phyloP scores from a whole-genome alignment of 2,113 vertebrate species.

The Lucifuga dentata region DNA sequence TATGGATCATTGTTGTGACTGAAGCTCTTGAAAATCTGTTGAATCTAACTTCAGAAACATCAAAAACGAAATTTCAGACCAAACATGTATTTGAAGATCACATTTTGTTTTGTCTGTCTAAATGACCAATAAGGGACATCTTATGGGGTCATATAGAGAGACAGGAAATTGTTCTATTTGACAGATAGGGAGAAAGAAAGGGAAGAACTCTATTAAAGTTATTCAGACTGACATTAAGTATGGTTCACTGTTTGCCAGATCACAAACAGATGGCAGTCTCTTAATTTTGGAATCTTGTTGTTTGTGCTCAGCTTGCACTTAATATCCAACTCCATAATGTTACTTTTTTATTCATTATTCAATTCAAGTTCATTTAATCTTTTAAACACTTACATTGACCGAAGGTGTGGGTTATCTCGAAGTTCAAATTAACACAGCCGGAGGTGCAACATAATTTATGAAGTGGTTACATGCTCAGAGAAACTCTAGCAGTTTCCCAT shows the following conservation, averaged over 20 bases:
- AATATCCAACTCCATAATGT: slow-evolving; percentile 42
- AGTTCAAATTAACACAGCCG: background rate
- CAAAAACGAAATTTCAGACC: too few relatives aligned
- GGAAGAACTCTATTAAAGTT: slow-evolving; percentile 37
- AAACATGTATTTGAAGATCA: too few relatives aligned
- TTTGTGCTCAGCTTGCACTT: slow-evolving; percentile 41
- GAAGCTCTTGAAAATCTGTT: too few relatives aligned
- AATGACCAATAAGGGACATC: too few relatives aligned
- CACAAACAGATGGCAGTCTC: slow-evolving; percentile 73
- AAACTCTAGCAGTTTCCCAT: background rate
- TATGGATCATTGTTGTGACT: too few relatives aligned
- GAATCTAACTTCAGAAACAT: too few relatives aligned
- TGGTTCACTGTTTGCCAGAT: slow-evolving; percentile 55
- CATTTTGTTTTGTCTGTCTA: too few relatives aligned
- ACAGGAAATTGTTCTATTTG: slow-evolving; percentile 27
- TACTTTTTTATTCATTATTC: background rate
- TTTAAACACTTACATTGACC: background rate
- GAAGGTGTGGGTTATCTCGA: background rate
- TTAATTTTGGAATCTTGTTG: slow-evolving; percentile 65
- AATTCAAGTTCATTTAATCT: background rate
- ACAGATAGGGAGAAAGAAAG: slow-evolving; percentile 31
- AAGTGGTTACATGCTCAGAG: background rate
- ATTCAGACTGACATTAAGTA: slow-evolving; percentile 61
- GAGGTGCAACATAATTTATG: background rate
- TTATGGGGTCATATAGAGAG: slow-evolving; percentile 6